Evolutionary conservation across 2,113 vertebrate genomes (phyloP).

Genomic region (Nipponia nippon): DNA sequence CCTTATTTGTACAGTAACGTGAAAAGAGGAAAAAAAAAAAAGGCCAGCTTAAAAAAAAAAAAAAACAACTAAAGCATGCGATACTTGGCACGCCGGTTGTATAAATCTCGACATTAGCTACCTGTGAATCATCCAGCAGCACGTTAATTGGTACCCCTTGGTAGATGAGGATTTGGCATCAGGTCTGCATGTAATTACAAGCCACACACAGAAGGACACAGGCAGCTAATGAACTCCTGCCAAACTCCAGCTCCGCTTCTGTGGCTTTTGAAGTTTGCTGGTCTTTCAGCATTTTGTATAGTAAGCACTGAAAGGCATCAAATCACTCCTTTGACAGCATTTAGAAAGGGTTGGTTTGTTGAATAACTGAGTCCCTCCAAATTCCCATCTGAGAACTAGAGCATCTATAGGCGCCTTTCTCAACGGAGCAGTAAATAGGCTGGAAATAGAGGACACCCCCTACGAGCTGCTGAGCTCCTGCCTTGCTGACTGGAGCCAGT

Average conservation of each 20-base stretch:
- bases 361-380: slow-evolving; percentile 65
- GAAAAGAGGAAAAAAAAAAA: background rate
- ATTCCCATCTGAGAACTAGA: slow-evolving; percentile 64
- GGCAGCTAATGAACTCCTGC: slow-evolving; percentile 74
- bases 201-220: slow-evolving; percentile 77
- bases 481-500: background rate
- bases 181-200: slow-evolving; percentile 76
- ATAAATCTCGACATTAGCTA: background rate
- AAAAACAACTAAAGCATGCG: background rate
- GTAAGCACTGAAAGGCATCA: slow-evolving; percentile 72
- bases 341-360: slow-evolving; percentile 61
- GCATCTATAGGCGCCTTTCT: slow-evolving; percentile 50
- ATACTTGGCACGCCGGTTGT: background rate
- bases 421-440: slow-evolving; percentile 6
- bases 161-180: slow-evolving; percentile 73
- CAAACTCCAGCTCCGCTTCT: slow-evolving; percentile 71
- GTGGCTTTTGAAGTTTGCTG: slow-evolving; percentile 71
- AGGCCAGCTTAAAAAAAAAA: background rate
- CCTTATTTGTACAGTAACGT: background rate
- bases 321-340: slow-evolving; percentile 65
- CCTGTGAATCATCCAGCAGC: slow-evolving; percentile 65
- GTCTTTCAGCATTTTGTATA: slow-evolving; percentile 74
- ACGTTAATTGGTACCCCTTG: slow-evolving; percentile 71
- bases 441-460: slow-evolving; percentile 41
- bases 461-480: slow-evolving; percentile 4